Conservation (phyloP, 1,140 invertebrate genomes). For the Bemisia tabaci region DNA sequence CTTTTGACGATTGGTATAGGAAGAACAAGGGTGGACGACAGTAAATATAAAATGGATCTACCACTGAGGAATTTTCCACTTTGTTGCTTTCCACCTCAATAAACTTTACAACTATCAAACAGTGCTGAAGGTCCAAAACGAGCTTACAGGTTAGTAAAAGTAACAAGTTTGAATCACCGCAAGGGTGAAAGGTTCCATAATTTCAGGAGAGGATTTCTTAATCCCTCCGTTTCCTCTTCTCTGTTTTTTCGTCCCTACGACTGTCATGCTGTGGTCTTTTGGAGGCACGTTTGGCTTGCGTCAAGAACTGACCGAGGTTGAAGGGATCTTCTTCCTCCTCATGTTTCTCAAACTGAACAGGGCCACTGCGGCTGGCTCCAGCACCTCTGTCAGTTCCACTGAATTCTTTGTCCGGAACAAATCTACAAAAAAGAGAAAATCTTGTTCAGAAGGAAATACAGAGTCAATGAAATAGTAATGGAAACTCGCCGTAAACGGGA, state of each 20-base stretch:
- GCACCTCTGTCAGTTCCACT: conserved; percentile 67
- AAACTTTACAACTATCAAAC: too few species aligned
- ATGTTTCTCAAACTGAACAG: conserved; percentile 84
- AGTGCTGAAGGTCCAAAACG: too few species aligned
- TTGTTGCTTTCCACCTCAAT: too few species aligned
- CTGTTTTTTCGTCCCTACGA: conserved; percentile 17
- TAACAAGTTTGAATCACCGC: too few species aligned
- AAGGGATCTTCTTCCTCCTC: conserved; percentile 93
- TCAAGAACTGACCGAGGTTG: conserved; percentile 94
- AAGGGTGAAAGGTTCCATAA: too few species aligned
- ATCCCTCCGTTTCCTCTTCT: conserved; percentile 21
- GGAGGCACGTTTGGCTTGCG: conserved; percentile 81
- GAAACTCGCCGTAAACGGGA: conserved; percentile 6
- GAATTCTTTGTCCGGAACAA: conserved; percentile 95
- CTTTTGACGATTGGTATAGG: too few species aligned
- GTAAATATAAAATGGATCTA: too few species aligned
- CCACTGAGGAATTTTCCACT: too few species aligned
- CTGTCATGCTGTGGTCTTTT: conserved; percentile 26
- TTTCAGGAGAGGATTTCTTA: too few species aligned
- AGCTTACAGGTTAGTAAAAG: too few species aligned
- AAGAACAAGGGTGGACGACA: too few species aligned
- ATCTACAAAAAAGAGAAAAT: conserved; percentile 38
- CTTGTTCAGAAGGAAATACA: not conserved
- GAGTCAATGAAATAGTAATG: not conserved
- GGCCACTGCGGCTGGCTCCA: conserved; percentile 76